These are phyloP conservation scores for Oscheius sp. DNA, from an alignment of 2,888 invertebrate genomes.

Conservation along the genomic window DNA sequence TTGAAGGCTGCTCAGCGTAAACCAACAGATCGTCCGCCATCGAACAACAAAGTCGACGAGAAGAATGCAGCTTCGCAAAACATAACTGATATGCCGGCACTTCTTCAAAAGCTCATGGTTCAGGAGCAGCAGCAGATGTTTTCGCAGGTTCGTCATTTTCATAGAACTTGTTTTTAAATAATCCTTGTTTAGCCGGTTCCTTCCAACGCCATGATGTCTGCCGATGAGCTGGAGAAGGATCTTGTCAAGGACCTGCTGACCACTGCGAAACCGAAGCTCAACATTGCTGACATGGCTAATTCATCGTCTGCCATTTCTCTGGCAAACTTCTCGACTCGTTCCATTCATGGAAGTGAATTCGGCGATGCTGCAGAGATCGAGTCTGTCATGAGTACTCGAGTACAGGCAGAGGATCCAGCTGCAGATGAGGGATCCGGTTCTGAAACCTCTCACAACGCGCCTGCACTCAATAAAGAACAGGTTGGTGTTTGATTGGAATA, in stretches of 20 bases:
- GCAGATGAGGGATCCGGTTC: conserved; percentile 47
- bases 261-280: conserved; percentile 48
- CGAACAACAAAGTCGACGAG: conserved; percentile 1
- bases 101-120: conserved; percentile 52
- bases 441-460: conserved; percentile 30
- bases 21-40: conserved; percentile 12
- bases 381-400: conserved; percentile 39
- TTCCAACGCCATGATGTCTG: conserved; percentile 41
- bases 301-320: conserved; percentile 59
- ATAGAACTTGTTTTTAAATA: not conserved
- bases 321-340: conserved; percentile 53
- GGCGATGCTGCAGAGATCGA: conserved; percentile 35
- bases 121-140: conserved; percentile 44
- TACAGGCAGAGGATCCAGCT: conserved; percentile 37
- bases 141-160: conserved; percentile 24
- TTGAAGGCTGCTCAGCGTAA: conserved; percentile 37
- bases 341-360: conserved; percentile 53
- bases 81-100: conserved; percentile 39
- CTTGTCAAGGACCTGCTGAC: conserved; percentile 46
- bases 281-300: conserved; percentile 45
- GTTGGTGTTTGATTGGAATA: conserved; percentile 31
- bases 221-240: conserved; percentile 56
- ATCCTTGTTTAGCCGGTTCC: conserved; percentile 41
- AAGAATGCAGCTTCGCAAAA: conserved; percentile 23
- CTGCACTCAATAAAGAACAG: conserved; percentile 50